Percentiles rank a stretch among this genome's conserved stretches.
These are phyloP conservation scores for Muscicapa adusta DNA, from an alignment of 2,113 vertebrate species.

Conservation along the genomic window DNA sequence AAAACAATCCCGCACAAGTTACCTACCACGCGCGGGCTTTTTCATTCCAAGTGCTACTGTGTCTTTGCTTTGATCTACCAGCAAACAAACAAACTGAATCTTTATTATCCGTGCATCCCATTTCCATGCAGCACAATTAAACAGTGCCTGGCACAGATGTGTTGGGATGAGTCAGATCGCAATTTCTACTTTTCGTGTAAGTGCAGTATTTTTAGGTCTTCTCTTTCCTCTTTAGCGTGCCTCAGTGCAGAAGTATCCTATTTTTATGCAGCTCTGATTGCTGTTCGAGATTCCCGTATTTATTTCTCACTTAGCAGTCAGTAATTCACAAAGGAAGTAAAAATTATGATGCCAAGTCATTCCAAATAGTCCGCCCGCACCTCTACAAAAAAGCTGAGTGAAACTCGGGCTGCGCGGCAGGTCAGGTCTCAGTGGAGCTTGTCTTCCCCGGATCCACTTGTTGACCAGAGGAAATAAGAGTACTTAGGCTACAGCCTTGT, in stretches of 20 bases:
- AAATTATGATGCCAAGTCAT: background rate
- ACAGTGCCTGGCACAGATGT: background rate
- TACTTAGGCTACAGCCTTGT: background rate
- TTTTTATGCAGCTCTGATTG: background rate
- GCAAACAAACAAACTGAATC: background rate
- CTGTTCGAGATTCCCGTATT: background rate
- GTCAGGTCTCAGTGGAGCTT: background rate
- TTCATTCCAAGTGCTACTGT: background rate
- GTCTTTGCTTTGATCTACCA: background rate
- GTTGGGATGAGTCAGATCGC: background rate
- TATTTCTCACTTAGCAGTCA: background rate
- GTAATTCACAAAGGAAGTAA: background rate
- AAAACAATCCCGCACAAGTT: background rate
- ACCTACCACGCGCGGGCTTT: fast-evolving
- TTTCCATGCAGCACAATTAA: background rate
- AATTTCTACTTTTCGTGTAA: background rate
- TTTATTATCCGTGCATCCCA: background rate
- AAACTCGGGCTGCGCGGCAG: background rate
- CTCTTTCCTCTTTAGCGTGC: background rate
- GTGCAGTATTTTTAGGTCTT: background rate
- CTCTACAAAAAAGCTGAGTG: background rate
- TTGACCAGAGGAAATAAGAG: background rate
- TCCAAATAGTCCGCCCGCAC: background rate
- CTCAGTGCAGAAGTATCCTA: background rate
- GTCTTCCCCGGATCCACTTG: background rate